Conservation (phyloP, 2,888 invertebrate species). For the Penaeus monodon region DNA sequence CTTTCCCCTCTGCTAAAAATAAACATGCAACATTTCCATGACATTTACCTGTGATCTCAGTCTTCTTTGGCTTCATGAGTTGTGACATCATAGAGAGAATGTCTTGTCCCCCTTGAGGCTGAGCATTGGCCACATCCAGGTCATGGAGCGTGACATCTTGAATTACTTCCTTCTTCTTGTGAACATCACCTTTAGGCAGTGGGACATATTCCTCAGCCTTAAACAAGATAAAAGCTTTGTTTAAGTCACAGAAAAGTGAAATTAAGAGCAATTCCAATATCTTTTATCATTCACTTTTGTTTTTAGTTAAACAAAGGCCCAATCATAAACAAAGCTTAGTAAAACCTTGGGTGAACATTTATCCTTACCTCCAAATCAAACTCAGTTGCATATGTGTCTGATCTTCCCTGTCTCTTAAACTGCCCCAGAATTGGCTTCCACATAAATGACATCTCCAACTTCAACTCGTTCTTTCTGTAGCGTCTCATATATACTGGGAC, state of each 20-base stretch:
- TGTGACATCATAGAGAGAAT: slow-evolving; percentile 99
- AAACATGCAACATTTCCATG: too few relatives aligned
- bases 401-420: slow-evolving; percentile 97
- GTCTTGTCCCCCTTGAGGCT: slow-evolving; percentile 96
- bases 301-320: background rate
- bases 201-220: slow-evolving; percentile 98
- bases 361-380: slow-evolving; percentile 89
- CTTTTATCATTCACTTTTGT: background rate
- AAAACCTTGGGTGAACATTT: background rate
- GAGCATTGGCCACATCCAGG: slow-evolving; percentile 95
- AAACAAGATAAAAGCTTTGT: background rate
- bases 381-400: slow-evolving; percentile 97
- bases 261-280: too few relatives aligned
- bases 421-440: slow-evolving; percentile 98
- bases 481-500: slow-evolving; percentile 97
- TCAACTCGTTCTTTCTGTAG: slow-evolving; percentile 90
- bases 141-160: slow-evolving; percentile 98
- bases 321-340: slow-evolving; percentile 4
- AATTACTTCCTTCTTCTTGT: slow-evolving; percentile 96
- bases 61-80: slow-evolving; percentile 98
- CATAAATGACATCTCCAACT: slow-evolving; percentile 98
- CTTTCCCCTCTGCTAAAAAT: too few relatives aligned
- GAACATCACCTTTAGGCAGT: slow-evolving; percentile 98
- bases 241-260: too few relatives aligned
- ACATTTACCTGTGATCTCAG: slow-evolving; percentile 92